Evolutionary conservation across 2,113 vertebrate species (phyloP).

Genomic region (Eonycteris spelaea): DNA sequence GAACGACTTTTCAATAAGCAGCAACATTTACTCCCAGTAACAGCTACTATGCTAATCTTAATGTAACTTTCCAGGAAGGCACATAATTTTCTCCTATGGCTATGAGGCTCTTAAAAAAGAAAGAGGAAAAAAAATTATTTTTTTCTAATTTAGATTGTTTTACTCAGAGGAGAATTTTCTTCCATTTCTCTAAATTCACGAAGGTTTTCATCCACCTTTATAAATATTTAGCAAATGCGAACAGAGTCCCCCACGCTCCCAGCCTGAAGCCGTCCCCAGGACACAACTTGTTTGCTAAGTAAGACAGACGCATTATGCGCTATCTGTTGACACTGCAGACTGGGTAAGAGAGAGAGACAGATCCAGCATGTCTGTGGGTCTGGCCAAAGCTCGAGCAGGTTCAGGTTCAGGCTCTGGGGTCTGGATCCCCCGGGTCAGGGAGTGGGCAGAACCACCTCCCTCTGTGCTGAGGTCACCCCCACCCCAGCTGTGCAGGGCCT

Average conservation of each 20-base stretch:
- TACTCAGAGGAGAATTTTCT: background rate
- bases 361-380: fast-evolving
- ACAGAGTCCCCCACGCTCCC: background rate
- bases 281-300: background rate
- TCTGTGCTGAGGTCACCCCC: background rate
- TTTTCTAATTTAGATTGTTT: background rate
- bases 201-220: background rate
- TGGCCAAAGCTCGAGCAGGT: fast-evolving
- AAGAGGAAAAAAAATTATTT: background rate
- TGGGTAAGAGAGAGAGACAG: background rate
- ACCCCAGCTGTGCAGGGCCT: background rate
- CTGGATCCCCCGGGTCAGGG: too few relatives aligned
- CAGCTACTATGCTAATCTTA: background rate
- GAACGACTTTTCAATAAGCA: background rate
- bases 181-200: background rate
- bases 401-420: fast-evolving
- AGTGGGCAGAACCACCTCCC: fast-evolving
- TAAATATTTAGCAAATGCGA: background rate
- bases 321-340: fast-evolving
- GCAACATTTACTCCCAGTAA: background rate
- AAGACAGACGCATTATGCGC: background rate
- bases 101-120: background rate
- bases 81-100: background rate
- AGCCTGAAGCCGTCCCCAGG: background rate
- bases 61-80: background rate